phyloP scores from a whole-genome alignment of 2,797 vertebrate genomes.

The Phrynocephalus guinanensis region DNA sequence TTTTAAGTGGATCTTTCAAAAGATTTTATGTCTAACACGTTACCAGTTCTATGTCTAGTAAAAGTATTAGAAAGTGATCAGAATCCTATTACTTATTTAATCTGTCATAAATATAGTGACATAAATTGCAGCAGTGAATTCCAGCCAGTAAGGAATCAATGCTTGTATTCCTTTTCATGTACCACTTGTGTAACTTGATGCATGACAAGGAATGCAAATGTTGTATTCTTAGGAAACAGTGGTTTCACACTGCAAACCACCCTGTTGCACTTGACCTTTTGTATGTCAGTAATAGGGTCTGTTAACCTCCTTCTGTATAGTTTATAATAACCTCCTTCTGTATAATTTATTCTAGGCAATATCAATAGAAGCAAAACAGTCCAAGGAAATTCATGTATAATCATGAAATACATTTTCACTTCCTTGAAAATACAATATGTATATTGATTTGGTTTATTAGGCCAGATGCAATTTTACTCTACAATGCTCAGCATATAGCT shows the following conservation, averaged over 20 bases:
- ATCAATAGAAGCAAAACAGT: conserved; percentile 49
- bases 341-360: conserved; percentile 40
- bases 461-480: conserved; percentile 47
- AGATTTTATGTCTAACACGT: conserved; percentile 17
- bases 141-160: too few relatives aligned
- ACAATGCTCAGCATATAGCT: conserved; percentile 41
- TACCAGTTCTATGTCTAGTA: conserved; percentile 49
- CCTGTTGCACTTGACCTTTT: too few relatives aligned
- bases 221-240: too few relatives aligned
- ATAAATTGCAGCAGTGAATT: too few relatives aligned
- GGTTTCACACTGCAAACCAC: too few relatives aligned
- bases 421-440: conserved; percentile 49
- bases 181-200: too few relatives aligned
- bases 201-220: too few relatives aligned
- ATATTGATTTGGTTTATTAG: conserved; percentile 62
- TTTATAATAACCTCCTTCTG: neutral
- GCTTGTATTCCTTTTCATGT: too few relatives aligned
- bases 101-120: too few relatives aligned
- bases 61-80: conserved; percentile 47
- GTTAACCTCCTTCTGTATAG: conserved; percentile 39
- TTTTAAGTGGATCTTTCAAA: conserved; percentile 30
- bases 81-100: too few relatives aligned
- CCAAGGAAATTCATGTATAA: conserved; percentile 63
- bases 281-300: too few relatives aligned
- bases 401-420: conserved; percentile 67